A percentile compares a stretch with the other conserved stretches of the same genome.
These are phyloP conservation scores for Micrasema minimum DNA, from an alignment of 1,140 invertebrate species.

Conservation along the genomic window DNA sequence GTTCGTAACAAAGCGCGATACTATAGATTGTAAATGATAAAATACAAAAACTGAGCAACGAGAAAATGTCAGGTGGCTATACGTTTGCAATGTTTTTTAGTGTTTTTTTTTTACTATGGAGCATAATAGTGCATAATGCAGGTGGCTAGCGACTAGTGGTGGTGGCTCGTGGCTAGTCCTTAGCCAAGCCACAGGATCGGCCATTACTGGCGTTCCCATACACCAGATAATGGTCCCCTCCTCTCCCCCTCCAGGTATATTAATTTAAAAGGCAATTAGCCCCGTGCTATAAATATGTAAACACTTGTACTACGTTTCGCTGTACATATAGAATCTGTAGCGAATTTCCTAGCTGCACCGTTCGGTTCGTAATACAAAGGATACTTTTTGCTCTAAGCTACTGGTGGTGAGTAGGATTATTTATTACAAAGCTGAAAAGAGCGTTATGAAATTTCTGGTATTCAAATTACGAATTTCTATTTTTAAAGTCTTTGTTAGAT, in stretches of 20 bases:
- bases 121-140: too few relatives aligned
- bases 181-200: conserved; percentile 26
- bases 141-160: too few relatives aligned
- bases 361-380: conserved; percentile 16
- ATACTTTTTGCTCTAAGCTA: conserved; percentile 7
- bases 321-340: conserved; percentile 3
- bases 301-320: conserved; percentile 32
- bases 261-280: conserved; percentile 52
- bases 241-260: conserved; percentile 31
- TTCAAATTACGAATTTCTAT: too few relatives aligned
- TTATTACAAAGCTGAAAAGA: neutral
- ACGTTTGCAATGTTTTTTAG: too few relatives aligned
- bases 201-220: conserved; percentile 44
- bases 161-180: too few relatives aligned
- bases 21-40: too few relatives aligned
- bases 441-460: too few relatives aligned
- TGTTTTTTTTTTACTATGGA: too few relatives aligned
- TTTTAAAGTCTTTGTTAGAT: neutral
- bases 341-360: conserved; percentile 2
- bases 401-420: neutral
- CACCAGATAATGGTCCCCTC: conserved; percentile 22
- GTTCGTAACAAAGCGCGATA: too few relatives aligned
- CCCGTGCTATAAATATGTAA: conserved; percentile 47
- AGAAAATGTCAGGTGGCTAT: too few relatives aligned
- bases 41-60: too few relatives aligned